Base-by-base conservation (phyloP, 1,140 invertebrate species). In the Lutraria rhynchaena region DNA sequence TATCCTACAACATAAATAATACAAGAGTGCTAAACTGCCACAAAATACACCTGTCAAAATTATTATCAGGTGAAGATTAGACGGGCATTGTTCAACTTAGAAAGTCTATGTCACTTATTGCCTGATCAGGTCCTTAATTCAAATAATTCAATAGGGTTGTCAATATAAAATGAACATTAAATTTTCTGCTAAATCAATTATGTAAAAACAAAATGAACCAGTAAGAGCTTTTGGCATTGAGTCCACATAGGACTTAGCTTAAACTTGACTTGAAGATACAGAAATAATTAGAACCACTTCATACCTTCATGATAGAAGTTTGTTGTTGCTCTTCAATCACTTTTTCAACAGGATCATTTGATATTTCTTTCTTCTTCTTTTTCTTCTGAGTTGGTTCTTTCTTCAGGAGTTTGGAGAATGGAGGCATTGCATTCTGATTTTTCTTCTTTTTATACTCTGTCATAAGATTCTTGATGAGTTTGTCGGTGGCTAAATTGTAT, bases 301-400 rank as follows among this genome's bases (percentile, higher is more conserved):
- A 71, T 91, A 96, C 96, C 93, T 97, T 97, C 71, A 95, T 95
- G 57, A 97, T 95, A 76, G 96, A 96, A 24, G 94, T 94, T 70
- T 94, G 94, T 81, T 95, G 94, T 90, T 97, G 96, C 57, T 89
- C 86, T 65, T 89, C 89, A 75, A 93, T 92, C 27, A 87, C 87
- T 53, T 89, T 86, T 29, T 91, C 89, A 2, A 91, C 85, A 24
- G 85, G 51, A 55, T 88, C 86, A 51, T 49, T 58, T 53, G 55
- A 58, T 74, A 29, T 60, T 29, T 74, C 55, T 37, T 44, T 19
- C 49, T 80, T 69, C 5, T 77, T 55, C 57, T 86, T 84, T 31
- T 83, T 60, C 33, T 77, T 82, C 22, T 53, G 29, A 19, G 65
- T 70, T 19, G 81, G 57, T 29, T 81, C 51, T 33, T 84, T 86